Conservation (phyloP, 2,113 vertebrate species). For the Albula glossodonta region DNA sequence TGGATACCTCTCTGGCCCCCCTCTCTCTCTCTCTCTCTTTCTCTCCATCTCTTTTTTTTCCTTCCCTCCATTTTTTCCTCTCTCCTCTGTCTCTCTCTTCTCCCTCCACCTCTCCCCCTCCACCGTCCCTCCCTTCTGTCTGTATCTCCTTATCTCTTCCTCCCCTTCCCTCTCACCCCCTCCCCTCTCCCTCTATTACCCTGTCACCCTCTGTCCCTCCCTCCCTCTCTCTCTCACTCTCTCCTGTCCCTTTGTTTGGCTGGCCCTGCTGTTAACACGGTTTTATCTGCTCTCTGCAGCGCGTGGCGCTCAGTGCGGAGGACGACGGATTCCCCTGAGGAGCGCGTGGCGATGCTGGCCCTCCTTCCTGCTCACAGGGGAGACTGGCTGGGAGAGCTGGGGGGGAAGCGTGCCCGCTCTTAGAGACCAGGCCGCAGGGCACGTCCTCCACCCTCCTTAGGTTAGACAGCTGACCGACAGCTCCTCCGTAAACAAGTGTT, state of each 20-base stretch:
- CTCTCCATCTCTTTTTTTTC: background rate
- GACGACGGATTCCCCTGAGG: constrained; percentile 94
- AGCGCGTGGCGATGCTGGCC: constrained; percentile 39
- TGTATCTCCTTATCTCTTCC: constrained; percentile 1
- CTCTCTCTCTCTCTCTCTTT: background rate
- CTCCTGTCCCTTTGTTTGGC: constrained; percentile 12
- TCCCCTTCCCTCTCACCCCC: background rate
- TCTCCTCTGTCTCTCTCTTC: background rate
- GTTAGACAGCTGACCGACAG: constrained; percentile 36
- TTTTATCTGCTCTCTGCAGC: constrained; percentile 82
- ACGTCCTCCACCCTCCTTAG: constrained; percentile 24
- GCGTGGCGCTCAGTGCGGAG: constrained; percentile 93
- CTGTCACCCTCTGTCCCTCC: constrained; percentile 14
- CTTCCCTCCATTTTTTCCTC: too few species aligned
- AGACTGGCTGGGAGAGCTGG: constrained; percentile 25
- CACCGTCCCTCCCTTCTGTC: constrained; percentile 9
- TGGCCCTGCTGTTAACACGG: constrained; percentile 59
- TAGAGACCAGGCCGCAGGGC: constrained; percentile 4
- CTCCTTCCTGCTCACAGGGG: constrained; percentile 27
- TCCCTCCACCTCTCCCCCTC: background rate
- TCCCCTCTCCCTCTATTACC: background rate
- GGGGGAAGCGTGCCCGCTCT: constrained; percentile 7
- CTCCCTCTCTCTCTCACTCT: constrained; percentile 45
- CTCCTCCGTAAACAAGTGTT: constrained; percentile 29
- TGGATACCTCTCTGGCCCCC: background rate